Evolutionary conservation across 2,888 invertebrate genomes (phyloP).

Genomic region (Drepanosiphum platanoidis): DNA sequence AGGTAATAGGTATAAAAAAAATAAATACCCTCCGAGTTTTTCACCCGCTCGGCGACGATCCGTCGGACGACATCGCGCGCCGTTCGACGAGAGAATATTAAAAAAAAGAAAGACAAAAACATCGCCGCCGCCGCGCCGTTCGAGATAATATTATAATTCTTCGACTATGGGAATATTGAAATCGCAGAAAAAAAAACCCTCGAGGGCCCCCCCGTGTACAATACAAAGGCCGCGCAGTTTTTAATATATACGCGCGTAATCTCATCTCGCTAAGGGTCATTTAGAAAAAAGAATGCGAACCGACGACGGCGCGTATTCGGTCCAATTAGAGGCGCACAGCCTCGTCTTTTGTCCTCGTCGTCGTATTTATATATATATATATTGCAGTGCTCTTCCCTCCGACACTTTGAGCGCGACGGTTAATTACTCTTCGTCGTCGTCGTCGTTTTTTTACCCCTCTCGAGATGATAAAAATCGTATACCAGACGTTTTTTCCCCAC

Average conservation of each 20-base stretch:
- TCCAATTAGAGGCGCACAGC: conserved; percentile 34
- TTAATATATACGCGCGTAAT: conserved; percentile 16
- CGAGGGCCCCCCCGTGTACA: neutral
- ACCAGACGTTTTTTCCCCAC: neutral
- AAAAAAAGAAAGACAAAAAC: too few species aligned
- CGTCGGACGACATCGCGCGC: too few species aligned
- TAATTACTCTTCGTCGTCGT: neutral
- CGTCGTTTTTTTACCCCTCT: neutral
- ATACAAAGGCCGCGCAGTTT: neutral
- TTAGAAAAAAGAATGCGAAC: conserved; percentile 4
- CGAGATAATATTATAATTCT: too few species aligned
- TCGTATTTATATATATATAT: neutral
- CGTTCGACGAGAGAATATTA: too few species aligned
- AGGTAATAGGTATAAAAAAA: too few species aligned
- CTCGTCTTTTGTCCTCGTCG: neutral
- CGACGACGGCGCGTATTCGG: conserved; percentile 39
- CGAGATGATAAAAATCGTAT: neutral
- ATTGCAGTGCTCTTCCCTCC: neutral
- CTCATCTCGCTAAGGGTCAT: conserved; percentile 50
- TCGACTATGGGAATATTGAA: too few species aligned
- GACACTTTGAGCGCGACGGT: neutral
- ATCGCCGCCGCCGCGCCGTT: too few species aligned
- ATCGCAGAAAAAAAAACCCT: too few species aligned
- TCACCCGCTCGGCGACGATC: too few species aligned
- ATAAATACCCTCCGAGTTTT: too few species aligned